Conservation (phyloP, 2,888 invertebrate species). For the Acronicta psi region DNA sequence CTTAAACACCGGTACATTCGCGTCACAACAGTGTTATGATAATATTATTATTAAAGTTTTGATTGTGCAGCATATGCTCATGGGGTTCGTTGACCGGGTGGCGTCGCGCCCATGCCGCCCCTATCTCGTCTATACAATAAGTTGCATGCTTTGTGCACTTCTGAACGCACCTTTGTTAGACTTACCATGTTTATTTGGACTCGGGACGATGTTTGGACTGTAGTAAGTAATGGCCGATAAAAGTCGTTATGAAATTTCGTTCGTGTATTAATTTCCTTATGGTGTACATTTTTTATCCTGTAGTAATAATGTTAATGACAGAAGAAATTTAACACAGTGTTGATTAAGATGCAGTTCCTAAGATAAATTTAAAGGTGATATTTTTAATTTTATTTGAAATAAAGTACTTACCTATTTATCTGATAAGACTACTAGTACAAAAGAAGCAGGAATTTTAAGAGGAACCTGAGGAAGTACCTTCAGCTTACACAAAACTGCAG, state of each 20-base stretch:
- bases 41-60: constrained; percentile 35
- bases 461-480: too few relatives aligned
- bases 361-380: too few relatives aligned
- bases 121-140: constrained; percentile 50
- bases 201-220: constrained; percentile 29
- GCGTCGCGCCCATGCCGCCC: constrained; percentile 55
- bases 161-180: constrained; percentile 59
- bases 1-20: neutral
- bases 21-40: constrained; percentile 6
- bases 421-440: too few relatives aligned
- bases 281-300: too few relatives aligned
- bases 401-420: too few relatives aligned
- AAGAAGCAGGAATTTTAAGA: too few relatives aligned
- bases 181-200: constrained; percentile 40
- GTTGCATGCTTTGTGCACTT: constrained; percentile 61
- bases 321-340: too few relatives aligned
- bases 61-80: constrained; percentile 34
- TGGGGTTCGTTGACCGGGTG: constrained; percentile 52
- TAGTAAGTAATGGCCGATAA: constrained; percentile 30
- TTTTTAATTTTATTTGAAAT: too few relatives aligned
- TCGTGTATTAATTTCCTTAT: neutral
- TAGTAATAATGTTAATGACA: too few relatives aligned
- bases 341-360: too few relatives aligned
- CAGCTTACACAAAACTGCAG: too few relatives aligned
- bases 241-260: constrained; percentile 12